Percentiles rank a stretch among this genome's conserved stretches.
Conservation (phyloP, 2,888 invertebrate genomes). For the Platycheirus albimanus region DNA sequence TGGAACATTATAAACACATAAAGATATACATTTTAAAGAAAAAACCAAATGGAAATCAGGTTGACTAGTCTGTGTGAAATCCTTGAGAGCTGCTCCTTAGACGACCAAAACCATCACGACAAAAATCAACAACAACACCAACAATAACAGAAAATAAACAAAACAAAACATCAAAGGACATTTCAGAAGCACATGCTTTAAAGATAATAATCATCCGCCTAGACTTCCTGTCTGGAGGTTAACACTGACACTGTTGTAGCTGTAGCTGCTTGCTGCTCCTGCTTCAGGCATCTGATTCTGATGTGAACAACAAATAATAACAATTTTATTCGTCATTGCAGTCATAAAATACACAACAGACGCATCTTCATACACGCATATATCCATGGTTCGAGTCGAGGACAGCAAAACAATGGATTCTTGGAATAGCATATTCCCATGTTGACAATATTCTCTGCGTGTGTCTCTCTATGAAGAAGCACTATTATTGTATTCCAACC, state of each 20-base stretch:
- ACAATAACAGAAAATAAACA: neutral
- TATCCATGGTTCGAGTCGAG: neutral
- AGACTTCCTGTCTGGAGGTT: slow-evolving; percentile 68
- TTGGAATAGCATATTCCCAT: slow-evolving; percentile 48
- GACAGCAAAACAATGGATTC: slow-evolving; percentile 36
- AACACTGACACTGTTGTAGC: slow-evolving; percentile 3
- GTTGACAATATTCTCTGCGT: slow-evolving; percentile 52
- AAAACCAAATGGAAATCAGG: slow-evolving; percentile 34
- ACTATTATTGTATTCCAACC: neutral
- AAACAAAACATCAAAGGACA: slow-evolving; percentile 45
- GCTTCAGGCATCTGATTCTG: slow-evolving; percentile 19
- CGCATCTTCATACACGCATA: slow-evolving; percentile 30
- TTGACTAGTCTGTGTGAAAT: slow-evolving; percentile 59
- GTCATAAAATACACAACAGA: slow-evolving; percentile 26
- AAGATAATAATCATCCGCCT: slow-evolving; percentile 57
- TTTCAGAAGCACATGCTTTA: slow-evolving; percentile 45
- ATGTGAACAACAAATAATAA: slow-evolving; percentile 12
- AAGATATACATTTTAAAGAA: neutral
- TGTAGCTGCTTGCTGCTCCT: too few species aligned
- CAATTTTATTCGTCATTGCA: slow-evolving; percentile 57
- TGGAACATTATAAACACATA: neutral
- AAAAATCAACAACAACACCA: too few species aligned
- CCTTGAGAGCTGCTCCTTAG: slow-evolving; percentile 14
- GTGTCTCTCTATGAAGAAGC: slow-evolving; percentile 31
- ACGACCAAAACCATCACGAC: neutral